Percentiles rank a stretch among this genome's conserved stretches.
These are phyloP conservation scores for Microctonus aethiopoides DNA, from an alignment of 2,888 invertebrate species.

Conservation along the genomic window DNA sequence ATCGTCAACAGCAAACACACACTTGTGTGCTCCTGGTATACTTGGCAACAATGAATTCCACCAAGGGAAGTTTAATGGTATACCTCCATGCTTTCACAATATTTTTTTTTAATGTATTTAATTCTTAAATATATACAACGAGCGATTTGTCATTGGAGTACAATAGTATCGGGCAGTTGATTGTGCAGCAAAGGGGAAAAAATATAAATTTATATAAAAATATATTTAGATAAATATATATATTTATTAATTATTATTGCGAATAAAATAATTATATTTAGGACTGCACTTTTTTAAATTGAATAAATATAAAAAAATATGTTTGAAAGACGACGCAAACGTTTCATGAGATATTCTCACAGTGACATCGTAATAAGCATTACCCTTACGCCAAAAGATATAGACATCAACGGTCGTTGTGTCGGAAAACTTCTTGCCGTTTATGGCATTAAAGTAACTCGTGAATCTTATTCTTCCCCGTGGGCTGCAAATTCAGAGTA, in stretches of 20 bases:
- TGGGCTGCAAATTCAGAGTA: constrained; percentile 21
- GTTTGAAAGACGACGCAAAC: constrained; percentile 28
- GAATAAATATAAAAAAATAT: neutral
- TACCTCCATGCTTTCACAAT: neutral
- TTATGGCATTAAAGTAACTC: constrained; percentile 61
- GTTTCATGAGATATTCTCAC: neutral
- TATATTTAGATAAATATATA: neutral
- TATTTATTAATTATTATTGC: neutral
- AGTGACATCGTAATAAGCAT: constrained; percentile 35
- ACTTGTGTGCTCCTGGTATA: neutral
- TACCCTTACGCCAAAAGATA: constrained; percentile 40
- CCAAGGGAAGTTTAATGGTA: neutral
- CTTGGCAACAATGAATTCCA: neutral
- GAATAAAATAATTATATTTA: neutral
- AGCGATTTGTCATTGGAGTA: constrained; percentile 53
- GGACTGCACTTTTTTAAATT: neutral
- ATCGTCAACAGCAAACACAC: constrained; percentile 37
- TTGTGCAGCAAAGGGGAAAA: neutral
- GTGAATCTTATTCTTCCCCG: constrained; percentile 61
- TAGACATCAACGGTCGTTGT: constrained; percentile 51
- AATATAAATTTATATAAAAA: too few relatives aligned
- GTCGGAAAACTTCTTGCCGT: constrained; percentile 56
- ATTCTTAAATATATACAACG: constrained; percentile 26
- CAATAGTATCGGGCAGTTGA: constrained; percentile 41
- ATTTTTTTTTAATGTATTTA: constrained; percentile 24